Evolutionary conservation across 2,113 vertebrate species (phyloP).

Genomic region (Psilopsiagon aymara): DNA sequence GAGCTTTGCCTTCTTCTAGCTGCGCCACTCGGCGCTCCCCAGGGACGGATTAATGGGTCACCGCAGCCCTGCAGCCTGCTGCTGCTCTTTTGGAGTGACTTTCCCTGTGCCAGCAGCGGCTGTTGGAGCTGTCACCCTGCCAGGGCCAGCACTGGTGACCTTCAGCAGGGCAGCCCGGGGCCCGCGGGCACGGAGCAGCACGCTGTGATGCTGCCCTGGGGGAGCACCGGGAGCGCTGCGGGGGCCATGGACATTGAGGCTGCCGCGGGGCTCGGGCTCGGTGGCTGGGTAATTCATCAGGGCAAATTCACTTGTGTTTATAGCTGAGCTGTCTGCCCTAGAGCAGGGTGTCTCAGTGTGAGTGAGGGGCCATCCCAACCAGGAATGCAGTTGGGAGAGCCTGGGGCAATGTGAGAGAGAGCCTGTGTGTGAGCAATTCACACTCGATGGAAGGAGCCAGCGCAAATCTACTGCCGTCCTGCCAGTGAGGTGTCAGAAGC

Average conservation of each 20-base stretch:
- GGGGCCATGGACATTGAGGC: too few relatives aligned
- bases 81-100: neutral
- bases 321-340: neutral
- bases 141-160: neutral
- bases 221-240: neutral
- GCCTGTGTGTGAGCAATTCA: neutral
- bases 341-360: neutral
- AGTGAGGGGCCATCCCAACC: neutral
- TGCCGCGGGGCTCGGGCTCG: neutral
- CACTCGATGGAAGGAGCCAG: neutral
- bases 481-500: neutral
- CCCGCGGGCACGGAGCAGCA: neutral
- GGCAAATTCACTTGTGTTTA: neutral
- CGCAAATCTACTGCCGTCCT: neutral
- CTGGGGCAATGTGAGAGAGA: neutral
- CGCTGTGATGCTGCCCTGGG: neutral
- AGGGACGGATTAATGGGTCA: neutral
- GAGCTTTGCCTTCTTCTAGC: neutral
- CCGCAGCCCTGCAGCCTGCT: neutral
- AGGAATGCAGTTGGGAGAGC: neutral
- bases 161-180: neutral
- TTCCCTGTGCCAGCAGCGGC: accelerated
- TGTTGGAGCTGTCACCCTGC: neutral
- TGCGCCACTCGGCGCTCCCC: neutral
- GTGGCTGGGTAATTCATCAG: neutral